A percentile compares a stretch with the other conserved stretches of the same genome.
Conservation (phyloP, 2,888 invertebrate species). For the Eudasyphora cyanicolor region DNA sequence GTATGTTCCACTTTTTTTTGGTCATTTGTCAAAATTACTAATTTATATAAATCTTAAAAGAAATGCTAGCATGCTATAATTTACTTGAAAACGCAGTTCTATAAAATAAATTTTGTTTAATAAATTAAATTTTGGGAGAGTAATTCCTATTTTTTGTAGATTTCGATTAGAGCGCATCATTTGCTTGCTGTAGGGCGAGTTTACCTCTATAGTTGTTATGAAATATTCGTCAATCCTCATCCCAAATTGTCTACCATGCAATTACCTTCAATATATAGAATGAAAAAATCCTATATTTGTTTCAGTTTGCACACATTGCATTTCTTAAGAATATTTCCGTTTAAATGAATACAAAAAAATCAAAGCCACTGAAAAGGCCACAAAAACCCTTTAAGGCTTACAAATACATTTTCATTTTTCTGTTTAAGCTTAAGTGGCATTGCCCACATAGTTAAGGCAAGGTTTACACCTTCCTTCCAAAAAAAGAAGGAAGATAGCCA, state of each 20-base stretch:
- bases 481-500: too few species aligned
- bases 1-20: too few species aligned
- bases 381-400: constrained; percentile 32
- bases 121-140: too few species aligned
- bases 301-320: constrained; percentile 5
- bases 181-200: not conserved
- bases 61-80: too few species aligned
- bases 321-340: constrained; percentile 59
- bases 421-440: constrained; percentile 56
- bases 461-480: constrained; percentile 60
- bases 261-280: constrained; percentile 50
- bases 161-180: constrained; percentile 25
- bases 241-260: constrained; percentile 25
- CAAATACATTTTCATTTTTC: constrained; percentile 10
- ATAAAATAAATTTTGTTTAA: not conserved
- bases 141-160: too few species aligned
- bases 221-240: not conserved
- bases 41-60: too few species aligned
- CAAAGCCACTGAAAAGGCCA: not conserved
- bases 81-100: too few species aligned
- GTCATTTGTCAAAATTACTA: too few species aligned
- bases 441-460: constrained; percentile 58
- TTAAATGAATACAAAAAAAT: constrained; percentile 32
- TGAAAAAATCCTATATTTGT: not conserved
- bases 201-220: not conserved